Evolutionary conservation across 2,113 vertebrate species (phyloP).

Genomic region (Litocranius walleri): DNA sequence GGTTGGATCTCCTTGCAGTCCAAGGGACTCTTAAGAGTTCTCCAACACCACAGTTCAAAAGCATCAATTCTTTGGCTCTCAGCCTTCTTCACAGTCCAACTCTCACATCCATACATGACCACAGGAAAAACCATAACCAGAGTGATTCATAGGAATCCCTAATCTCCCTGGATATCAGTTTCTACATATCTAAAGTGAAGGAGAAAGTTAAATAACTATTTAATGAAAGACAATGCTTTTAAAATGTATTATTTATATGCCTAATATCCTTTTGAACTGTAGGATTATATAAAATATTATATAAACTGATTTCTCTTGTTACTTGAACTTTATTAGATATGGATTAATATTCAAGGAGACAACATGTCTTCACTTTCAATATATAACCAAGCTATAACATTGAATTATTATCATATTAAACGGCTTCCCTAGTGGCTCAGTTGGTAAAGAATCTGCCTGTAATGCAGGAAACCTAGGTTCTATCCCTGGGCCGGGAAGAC

Average conservation of each 20-base stretch:
- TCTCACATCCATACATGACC: too few relatives aligned
- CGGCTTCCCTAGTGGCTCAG: background rate
- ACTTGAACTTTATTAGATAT: background rate
- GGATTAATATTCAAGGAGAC: background rate
- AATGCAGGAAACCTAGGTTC: background rate
- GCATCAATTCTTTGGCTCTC: too few relatives aligned
- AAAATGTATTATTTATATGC: background rate
- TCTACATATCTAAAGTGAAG: background rate
- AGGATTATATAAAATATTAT: background rate
- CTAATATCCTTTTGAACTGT: background rate
- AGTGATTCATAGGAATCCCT: background rate
- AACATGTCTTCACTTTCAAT: background rate
- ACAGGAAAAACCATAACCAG: too few relatives aligned
- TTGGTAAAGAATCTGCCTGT: background rate
- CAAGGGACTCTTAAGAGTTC: too few relatives aligned
- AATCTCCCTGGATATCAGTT: background rate
- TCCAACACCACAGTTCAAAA: too few relatives aligned
- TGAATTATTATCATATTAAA: background rate
- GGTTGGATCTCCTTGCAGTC: too few relatives aligned
- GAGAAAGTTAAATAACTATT: background rate
- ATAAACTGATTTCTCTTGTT: background rate
- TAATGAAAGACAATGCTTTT: background rate
- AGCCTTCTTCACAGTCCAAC: too few relatives aligned
- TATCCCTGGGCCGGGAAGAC: fast-evolving
- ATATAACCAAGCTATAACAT: background rate